Percentiles rank a stretch among this genome's conserved stretches.
Conservation (phyloP, 2,888 invertebrate species). For the Clanis bilineata region DNA sequence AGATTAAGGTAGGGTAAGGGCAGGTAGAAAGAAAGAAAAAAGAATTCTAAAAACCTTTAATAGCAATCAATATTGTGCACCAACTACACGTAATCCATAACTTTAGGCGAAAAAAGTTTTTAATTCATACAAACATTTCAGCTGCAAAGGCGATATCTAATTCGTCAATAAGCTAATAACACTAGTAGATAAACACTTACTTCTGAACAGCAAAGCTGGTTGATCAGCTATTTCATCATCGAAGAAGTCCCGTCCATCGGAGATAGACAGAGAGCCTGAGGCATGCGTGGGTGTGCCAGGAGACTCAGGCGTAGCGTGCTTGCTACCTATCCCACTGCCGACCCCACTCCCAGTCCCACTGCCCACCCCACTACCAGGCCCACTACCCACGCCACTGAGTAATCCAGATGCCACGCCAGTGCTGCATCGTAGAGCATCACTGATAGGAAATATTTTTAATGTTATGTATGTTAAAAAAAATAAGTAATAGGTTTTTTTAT, state of each 20-base stretch:
- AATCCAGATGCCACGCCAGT: neutral
- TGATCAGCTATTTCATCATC: slow-evolving; percentile 97
- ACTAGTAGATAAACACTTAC: slow-evolving; percentile 57
- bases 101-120: too few relatives aligned
- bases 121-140: too few relatives aligned
- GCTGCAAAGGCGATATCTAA: too few relatives aligned
- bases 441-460: slow-evolving; percentile 19
- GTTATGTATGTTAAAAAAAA: neutral
- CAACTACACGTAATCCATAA: too few relatives aligned
- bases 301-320: slow-evolving; percentile 79
- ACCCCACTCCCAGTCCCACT: slow-evolving; percentile 24
- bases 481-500: neutral
- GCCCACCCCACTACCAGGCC: neutral
- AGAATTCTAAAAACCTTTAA: too few relatives aligned
- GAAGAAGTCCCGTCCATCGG: slow-evolving; percentile 91
- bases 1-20: too few relatives aligned
- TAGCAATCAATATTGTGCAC: too few relatives aligned
- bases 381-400: neutral
- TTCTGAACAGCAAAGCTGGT: slow-evolving; percentile 90
- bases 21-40: too few relatives aligned
- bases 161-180: too few relatives aligned
- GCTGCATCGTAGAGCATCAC: slow-evolving; percentile 34
- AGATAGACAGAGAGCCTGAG: slow-evolving; percentile 90
- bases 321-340: slow-evolving; percentile 55
- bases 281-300: slow-evolving; percentile 91